These are phyloP conservation scores for Limnephilus auricula DNA, from an alignment of 2,888 invertebrate genomes.

Conservation along the genomic window DNA sequence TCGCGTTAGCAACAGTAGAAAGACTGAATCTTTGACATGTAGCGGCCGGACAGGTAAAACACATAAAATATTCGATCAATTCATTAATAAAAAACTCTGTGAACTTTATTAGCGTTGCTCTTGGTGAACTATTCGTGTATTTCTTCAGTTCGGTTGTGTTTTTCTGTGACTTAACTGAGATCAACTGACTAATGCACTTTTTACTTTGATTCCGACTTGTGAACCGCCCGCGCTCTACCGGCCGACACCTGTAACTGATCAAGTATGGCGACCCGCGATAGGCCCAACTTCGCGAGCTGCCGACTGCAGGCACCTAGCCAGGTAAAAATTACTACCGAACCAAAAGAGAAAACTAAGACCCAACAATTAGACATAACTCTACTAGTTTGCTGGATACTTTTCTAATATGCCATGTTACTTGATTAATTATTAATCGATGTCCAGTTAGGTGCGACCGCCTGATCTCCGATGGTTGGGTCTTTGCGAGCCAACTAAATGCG, in stretches of 20 bases:
- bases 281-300: conserved; percentile 24
- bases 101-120: neutral
- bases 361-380: neutral
- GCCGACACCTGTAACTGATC: conserved; percentile 61
- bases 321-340: conserved; percentile 18
- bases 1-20: conserved; percentile 41
- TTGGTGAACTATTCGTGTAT: neutral
- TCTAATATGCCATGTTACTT: neutral
- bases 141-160: neutral
- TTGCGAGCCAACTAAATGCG: neutral
- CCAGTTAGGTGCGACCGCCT: conserved; percentile 48
- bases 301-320: neutral
- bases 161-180: conserved; percentile 6
- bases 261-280: conserved; percentile 56
- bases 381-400: neutral
- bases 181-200: conserved; percentile 25
- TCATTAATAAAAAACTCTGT: neutral
- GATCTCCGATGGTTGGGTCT: conserved; percentile 39
- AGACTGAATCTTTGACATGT: conserved; percentile 51
- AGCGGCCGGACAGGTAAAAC: conserved; percentile 36
- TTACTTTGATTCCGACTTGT: neutral
- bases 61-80: neutral
- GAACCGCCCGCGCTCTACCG: conserved; percentile 56
- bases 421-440: neutral
- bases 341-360: neutral